phyloP scores from a whole-genome alignment of 1,140 invertebrate species.

The Zaprionus africanus region DNA sequence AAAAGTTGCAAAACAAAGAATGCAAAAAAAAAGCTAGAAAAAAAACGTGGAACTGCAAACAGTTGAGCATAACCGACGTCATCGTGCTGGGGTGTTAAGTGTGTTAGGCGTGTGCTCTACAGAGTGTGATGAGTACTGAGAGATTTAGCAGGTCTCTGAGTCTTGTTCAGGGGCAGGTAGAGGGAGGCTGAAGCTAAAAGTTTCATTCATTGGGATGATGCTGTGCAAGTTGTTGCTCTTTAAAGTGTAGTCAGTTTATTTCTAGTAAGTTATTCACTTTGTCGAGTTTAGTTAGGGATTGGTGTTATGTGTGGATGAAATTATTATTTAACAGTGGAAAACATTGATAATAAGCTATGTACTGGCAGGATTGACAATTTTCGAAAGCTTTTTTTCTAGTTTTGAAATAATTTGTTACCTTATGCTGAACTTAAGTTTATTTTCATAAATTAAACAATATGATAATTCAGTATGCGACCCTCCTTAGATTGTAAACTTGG shows the following conservation, averaged over 20 bases:
- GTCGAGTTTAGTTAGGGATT: background rate
- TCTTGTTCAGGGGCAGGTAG: too few relatives aligned
- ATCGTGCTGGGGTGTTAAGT: conserved; percentile 11
- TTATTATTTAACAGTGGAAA: too few relatives aligned
- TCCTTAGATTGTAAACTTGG: too few relatives aligned
- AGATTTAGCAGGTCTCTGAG: background rate
- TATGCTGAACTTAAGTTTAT: too few relatives aligned
- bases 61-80: conserved; percentile 37
- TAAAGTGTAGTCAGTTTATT: background rate
- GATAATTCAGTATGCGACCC: too few relatives aligned
- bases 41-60: conserved; percentile 32
- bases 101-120: background rate
- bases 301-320: too few relatives aligned
- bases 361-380: too few relatives aligned
- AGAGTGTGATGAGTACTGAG: background rate
- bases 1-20: conserved; percentile 22
- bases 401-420: too few relatives aligned
- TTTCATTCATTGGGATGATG: background rate
- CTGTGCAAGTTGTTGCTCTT: background rate
- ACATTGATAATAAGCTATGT: too few relatives aligned
- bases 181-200: background rate
- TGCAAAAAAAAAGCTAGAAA: conserved; percentile 4
- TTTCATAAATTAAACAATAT: too few relatives aligned
- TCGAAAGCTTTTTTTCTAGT: too few relatives aligned
- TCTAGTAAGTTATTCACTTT: background rate